Conservation (phyloP, 2,113 vertebrate genomes). For the Gorsachius goisagi region DNA sequence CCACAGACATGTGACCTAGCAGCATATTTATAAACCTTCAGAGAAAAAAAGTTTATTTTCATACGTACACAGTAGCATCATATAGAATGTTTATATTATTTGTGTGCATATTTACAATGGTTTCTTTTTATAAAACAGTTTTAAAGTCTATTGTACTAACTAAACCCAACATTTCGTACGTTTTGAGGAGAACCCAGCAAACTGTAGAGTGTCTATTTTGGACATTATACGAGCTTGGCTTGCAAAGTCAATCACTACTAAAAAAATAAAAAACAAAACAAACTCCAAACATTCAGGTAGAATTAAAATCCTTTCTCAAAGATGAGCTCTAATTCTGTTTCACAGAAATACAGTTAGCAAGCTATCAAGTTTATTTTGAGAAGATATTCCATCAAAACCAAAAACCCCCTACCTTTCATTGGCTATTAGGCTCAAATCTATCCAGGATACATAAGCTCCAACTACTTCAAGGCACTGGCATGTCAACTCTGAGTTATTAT, state of each 20-base stretch:
- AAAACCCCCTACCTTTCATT: conserved; percentile 87
- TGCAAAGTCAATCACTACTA: not conserved
- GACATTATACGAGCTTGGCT: not conserved
- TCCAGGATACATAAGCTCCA: conserved; percentile 97
- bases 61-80: not conserved
- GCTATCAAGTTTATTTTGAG: not conserved
- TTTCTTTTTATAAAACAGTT: not conserved
- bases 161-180: not conserved
- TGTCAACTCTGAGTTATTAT: conserved; percentile 91
- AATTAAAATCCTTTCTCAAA: not conserved
- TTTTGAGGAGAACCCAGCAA: not conserved
- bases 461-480: conserved; percentile 99
- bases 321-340: not conserved
- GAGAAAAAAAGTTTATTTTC: not conserved
- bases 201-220: not conserved
- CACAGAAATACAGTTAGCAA: not conserved
- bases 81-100: not conserved
- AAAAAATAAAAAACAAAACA: not conserved
- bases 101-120: not conserved
- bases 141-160: not conserved
- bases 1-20: conserved; percentile 97
- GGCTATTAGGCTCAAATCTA: conserved; percentile 97
- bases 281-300: not conserved
- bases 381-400: not conserved
- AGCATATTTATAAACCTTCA: conserved; percentile 95